phyloP scores from a whole-genome alignment of 1,140 invertebrate genomes.

The Bicyclus anynana region DNA sequence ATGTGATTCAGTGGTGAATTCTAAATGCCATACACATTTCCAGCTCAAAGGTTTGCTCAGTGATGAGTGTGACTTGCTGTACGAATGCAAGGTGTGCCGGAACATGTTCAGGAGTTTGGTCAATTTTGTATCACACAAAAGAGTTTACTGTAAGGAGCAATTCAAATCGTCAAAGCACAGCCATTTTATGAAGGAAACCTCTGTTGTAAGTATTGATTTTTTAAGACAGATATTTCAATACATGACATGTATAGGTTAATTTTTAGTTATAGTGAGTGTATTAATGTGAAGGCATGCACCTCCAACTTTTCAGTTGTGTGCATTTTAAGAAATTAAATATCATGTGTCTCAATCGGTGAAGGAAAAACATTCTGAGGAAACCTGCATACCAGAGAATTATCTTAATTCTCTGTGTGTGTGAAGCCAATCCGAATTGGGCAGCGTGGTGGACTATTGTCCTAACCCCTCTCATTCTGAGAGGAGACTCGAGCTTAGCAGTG shows the following conservation, averaged over 20 bases:
- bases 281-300: no score
- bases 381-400: no score
- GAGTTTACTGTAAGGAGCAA: constrained; percentile 83
- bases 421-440: no score
- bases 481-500: no score
- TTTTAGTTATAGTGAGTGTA: no score
- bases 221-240: not conserved
- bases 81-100: constrained; percentile 91
- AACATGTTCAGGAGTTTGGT: constrained; percentile 89
- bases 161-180: constrained; percentile 69
- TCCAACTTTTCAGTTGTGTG: no score
- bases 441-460: no score
- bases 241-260: not conserved
- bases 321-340: no score
- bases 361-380: no score
- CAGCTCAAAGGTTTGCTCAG: constrained; percentile 84
- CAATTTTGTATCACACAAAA: constrained; percentile 91
- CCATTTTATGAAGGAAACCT: constrained; percentile 64
- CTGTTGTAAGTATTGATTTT: constrained; percentile 70
- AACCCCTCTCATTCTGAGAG: no score
- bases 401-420: no score
- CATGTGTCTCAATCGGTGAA: no score
- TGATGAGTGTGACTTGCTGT: constrained; percentile 89
- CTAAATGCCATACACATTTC: constrained; percentile 31
- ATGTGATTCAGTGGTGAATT: not conserved